These are phyloP conservation scores for Tethya wilhelma DNA, from an alignment of 37 sponge, comb jelly and placozoan genomes.

Conservation along the genomic window DNA sequence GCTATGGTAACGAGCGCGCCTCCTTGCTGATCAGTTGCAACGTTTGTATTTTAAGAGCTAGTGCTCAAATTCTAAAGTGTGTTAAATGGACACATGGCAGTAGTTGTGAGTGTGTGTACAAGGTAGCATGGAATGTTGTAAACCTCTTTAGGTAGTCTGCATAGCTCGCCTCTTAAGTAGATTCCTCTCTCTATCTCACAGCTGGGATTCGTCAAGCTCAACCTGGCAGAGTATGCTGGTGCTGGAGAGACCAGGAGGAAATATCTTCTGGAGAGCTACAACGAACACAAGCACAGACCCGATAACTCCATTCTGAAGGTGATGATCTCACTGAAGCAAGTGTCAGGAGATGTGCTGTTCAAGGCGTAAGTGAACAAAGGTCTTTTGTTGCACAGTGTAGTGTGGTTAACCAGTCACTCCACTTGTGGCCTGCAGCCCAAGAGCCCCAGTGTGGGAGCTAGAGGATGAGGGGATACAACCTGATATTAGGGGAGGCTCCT, in stretches of 20 bases:
- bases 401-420: no score
- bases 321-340: constrained; percentile 41
- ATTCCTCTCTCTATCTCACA: constrained; percentile 16
- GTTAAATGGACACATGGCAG: no score
- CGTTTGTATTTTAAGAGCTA: no score
- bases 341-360: constrained; percentile 67
- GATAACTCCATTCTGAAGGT: constrained; percentile 94
- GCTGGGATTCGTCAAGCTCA: constrained; percentile 89
- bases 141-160: no score
- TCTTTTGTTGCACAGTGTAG: neutral
- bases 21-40: no score
- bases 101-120: no score
- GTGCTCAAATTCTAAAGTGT: no score
- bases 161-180: neutral
- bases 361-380: constrained; percentile 53
- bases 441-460: constrained; percentile 24
- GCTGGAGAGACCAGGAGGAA: constrained; percentile 62
- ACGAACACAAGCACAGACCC: constrained; percentile 72
- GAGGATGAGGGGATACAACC: constrained; percentile 48
- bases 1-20: no score
- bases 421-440: constrained; percentile 5
- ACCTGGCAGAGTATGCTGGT: constrained; percentile 90
- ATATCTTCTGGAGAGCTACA: constrained; percentile 83
- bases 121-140: no score
- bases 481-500: no score